These are phyloP conservation scores for Periplaneta americana DNA, from an alignment of 1,140 invertebrate genomes.

Conservation along the genomic window DNA sequence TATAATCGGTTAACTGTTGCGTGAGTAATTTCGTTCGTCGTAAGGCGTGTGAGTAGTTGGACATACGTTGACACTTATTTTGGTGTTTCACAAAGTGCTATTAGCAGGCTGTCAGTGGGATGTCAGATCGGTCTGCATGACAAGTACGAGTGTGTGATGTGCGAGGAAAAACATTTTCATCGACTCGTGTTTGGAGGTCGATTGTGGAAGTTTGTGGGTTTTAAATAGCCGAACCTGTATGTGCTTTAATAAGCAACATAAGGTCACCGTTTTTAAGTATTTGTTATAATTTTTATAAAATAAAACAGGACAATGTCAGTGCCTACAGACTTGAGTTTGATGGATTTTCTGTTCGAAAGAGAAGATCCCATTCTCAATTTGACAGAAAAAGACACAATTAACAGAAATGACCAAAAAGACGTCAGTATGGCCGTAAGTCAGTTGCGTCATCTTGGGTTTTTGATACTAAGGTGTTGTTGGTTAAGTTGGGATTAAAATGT, in stretches of 20 bases:
- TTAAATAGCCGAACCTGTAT: background rate
- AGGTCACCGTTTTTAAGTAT: background rate
- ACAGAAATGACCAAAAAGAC: background rate
- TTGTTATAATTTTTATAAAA: background rate
- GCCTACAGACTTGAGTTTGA: slow-evolving; percentile 10
- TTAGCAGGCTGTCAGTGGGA: background rate
- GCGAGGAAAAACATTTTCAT: background rate
- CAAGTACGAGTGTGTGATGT: background rate
- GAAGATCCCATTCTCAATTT: slow-evolving; percentile 7
- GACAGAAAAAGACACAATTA: background rate
- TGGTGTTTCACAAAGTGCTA: background rate
- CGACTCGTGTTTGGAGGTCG: background rate
- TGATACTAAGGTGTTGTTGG: background rate
- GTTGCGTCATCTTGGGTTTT: background rate
- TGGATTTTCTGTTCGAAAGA: slow-evolving; percentile 14
- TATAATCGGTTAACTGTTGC: background rate
- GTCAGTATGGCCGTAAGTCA: background rate
- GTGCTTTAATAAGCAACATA: background rate
- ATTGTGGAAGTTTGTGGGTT: background rate
- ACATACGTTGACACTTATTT: background rate
- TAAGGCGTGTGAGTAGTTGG: background rate
- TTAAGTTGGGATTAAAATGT: background rate
- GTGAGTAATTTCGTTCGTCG: background rate
- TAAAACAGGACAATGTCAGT: slow-evolving; percentile 7
- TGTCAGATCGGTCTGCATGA: background rate